Evolutionary conservation across 2,888 invertebrate genomes (phyloP).

Genomic region (Pammene fasciana): DNA sequence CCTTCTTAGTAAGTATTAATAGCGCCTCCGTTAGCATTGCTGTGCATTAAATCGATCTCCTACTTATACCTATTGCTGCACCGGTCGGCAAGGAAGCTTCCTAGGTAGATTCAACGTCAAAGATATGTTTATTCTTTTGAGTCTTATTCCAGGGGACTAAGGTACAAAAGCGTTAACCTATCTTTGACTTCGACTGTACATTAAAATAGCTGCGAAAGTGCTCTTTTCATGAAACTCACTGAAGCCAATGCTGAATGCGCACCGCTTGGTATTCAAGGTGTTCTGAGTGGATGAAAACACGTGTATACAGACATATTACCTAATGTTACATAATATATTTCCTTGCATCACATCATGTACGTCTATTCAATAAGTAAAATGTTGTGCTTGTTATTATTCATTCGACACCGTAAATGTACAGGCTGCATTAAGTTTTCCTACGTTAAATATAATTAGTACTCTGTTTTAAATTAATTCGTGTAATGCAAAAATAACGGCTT

Average conservation of each 20-base stretch:
- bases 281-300: conserved; percentile 22
- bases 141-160: no score
- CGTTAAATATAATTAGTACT: background rate
- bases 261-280: conserved; percentile 24
- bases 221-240: conserved; percentile 53
- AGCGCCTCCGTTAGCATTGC: conserved; percentile 54
- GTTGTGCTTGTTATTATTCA: background rate
- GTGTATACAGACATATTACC: conserved; percentile 8
- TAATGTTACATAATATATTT: conserved; percentile 1
- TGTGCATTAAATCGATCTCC: conserved; percentile 44
- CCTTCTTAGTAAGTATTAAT: conserved; percentile 39
- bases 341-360: background rate
- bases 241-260: conserved; percentile 47
- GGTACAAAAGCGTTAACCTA: no score
- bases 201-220: conserved; percentile 57
- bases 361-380: background rate
- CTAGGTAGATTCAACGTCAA: no score
- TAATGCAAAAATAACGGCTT: conserved; percentile 36
- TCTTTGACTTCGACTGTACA: no score
- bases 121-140: no score
- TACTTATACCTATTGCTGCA: conserved; percentile 45
- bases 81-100: conserved; percentile 45
- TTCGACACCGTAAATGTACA: no score
- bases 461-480: conserved; percentile 21
- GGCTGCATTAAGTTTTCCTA: background rate